Evolutionary conservation across 2,888 invertebrate species (phyloP).

Genomic region (Drosophila prostipennis): DNA sequence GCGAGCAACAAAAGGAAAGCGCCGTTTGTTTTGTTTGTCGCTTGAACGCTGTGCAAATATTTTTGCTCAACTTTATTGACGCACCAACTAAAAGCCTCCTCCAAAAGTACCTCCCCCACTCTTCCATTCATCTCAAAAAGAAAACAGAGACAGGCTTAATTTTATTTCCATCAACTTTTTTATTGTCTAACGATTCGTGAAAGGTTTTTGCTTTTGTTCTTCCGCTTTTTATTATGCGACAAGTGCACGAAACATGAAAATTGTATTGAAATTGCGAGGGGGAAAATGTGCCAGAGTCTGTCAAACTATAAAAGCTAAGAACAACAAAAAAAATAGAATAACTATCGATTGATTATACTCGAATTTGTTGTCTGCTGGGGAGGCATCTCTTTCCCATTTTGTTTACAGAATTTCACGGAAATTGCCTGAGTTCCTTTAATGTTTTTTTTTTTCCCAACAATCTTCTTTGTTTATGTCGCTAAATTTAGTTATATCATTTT

Average conservation of each 20-base stretch:
- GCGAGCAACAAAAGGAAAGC: constrained; percentile 21
- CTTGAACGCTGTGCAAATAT: constrained; percentile 48
- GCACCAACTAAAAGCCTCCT: constrained; percentile 32
- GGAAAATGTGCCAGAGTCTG: constrained; percentile 1
- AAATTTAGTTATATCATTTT: constrained; percentile 16
- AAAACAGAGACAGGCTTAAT: constrained; percentile 31
- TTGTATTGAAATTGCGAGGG: not conserved
- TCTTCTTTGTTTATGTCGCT: constrained; percentile 28
- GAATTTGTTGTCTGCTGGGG: constrained; percentile 10
- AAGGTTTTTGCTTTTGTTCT: constrained; percentile 29
- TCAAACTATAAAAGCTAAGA: constrained; percentile 6
- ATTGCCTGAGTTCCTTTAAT: constrained; percentile 24
- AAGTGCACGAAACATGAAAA: constrained; percentile 34
- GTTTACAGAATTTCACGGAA: constrained; percentile 30
- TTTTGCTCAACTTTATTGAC: constrained; percentile 48
- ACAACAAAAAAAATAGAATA: constrained; percentile 26
- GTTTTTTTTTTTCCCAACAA: constrained; percentile 10
- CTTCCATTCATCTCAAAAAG: constrained; percentile 1
- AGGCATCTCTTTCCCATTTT: constrained; percentile 6
- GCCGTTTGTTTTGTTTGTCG: constrained; percentile 10
- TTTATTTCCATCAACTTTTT: constrained; percentile 51
- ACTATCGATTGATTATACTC: constrained; percentile 38
- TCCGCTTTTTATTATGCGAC: constrained; percentile 29
- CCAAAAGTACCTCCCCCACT: not conserved
- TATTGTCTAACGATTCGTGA: constrained; percentile 47